Base-by-base conservation (phyloP, 1,140 invertebrate genomes). In the Cyclina sinensis region DNA sequence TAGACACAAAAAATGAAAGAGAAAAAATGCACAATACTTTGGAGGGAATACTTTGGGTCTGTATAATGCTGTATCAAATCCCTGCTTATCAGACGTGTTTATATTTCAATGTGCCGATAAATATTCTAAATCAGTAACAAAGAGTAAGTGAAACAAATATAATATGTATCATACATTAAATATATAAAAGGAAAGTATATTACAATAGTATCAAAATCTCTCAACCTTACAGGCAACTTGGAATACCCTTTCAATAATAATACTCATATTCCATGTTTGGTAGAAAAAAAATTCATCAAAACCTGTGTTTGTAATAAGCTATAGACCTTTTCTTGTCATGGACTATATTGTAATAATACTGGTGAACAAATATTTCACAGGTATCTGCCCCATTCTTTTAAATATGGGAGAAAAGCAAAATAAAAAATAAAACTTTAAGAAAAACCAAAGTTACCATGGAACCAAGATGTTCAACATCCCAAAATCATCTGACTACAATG, bases 31-130 rank as follows among this genome's bases (percentile, higher is more conserved):
- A n/a, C n/a, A 62, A 62, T 62, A 62, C 57, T 62, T 62, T 27
- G n/a, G 24, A 62, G n/a, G 24, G n/a, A 70, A 35, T 70, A 70
- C 65, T 37, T 37, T 11, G 24, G 14, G 65, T 70, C 21, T 70
- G 32, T n/a, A n/a, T 65, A 70, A 70, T 70, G 65, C 65, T 70
- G 65, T 37, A 16, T 35, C 35, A 37, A 70, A 37, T 70, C 65
- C 65, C 65, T 70, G 65, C 65, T 70, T 7, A 9, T 21, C 51
- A 62, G 57, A 62, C 24, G 1, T 62, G n/a, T 62, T 62, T 27
- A 11, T 12, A 70, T 16, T 30, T 70, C 35, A 37, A 35, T 39
- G 65, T 70, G 65, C 65, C 65, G 37, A 37, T 37, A 70, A 3
- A 14, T 21, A 32, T 65, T 70, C 32, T 37, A 37, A 37, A 70